Conservation (phyloP, 2,888 invertebrate species). For the Idaea biselata region DNA sequence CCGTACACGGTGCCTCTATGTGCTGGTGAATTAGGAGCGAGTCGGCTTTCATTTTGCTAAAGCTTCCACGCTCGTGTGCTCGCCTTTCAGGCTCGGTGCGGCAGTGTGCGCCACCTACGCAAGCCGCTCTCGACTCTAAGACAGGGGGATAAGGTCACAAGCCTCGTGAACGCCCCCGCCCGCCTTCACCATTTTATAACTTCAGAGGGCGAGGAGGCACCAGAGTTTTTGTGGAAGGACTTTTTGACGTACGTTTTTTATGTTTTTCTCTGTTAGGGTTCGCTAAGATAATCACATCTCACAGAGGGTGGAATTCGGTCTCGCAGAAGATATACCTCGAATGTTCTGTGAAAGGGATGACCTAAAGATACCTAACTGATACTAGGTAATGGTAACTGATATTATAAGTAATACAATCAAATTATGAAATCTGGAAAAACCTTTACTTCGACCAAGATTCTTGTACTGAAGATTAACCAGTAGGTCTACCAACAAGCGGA, state of each 20-base stretch:
- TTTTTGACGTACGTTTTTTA: slow-evolving; percentile 80
- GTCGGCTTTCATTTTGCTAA: slow-evolving; percentile 80
- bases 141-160: slow-evolving; percentile 57
- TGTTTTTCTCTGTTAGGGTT: slow-evolving; percentile 78
- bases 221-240: slow-evolving; percentile 78
- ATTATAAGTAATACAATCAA: not conserved
- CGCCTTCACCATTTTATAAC: slow-evolving; percentile 75
- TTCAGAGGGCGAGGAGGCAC: slow-evolving; percentile 71
- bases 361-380: not conserved
- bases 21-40: slow-evolving; percentile 79
- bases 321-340: slow-evolving; percentile 57
- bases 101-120: slow-evolving; percentile 53
- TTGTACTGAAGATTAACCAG: not conserved
- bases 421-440: slow-evolving; percentile 6
- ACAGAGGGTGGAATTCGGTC: slow-evolving; percentile 61
- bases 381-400: not conserved
- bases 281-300: slow-evolving; percentile 77
- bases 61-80: slow-evolving; percentile 78
- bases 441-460: not conserved
- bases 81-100: slow-evolving; percentile 67
- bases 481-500: slow-evolving; percentile 11
- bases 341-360: slow-evolving; percentile 22
- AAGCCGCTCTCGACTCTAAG: slow-evolving; percentile 61
- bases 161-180: slow-evolving; percentile 45
- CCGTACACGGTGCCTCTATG: slow-evolving; percentile 63